Base-by-base conservation (phyloP, 2,113 vertebrate species). In the Callaeas wilsoni region DNA sequence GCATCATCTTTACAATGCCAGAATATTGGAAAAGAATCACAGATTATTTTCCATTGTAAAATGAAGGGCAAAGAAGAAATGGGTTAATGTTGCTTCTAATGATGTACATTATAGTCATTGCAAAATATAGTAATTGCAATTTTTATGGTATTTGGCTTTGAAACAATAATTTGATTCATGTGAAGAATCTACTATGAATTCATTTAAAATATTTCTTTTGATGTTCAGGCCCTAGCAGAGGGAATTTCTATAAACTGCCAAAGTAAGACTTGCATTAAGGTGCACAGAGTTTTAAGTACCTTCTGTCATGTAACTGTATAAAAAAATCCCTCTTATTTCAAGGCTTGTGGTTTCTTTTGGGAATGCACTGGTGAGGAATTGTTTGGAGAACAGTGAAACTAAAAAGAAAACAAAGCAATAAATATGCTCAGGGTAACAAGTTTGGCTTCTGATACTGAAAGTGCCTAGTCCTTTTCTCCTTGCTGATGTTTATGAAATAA, bases 81-180 rank as follows among this genome's bases (percentile, higher is more conserved):
- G 33, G 78, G 89, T 96, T 95, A 91, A 27, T 55, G 12, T 76
- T 96, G 68, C 46, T 84, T 92, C 84, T 95, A 95, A 95, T 81
- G 57, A 67, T 64, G 25, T 91, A 93, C 85, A 60, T 64, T 95
- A 59, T 74, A 91, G 73, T 89, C 71, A 68, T 56, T 46, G 21
- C 6, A 80, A 56, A 47, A 56, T 56, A 47, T 26, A 68, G n/a
- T 47, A 47, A 68, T 47, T 33, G 50, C 30, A 75, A 76, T 92
- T 96, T 92, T 97, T 92, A 83, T 92, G 29, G 37, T 86, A 80
- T 94, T 95, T 96, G 76, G 17, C 42, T 96, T 97, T 92, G 25
- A 71, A 94, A 82, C 4, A 88, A 39, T 55, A 62, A 92, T 94
- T 95, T 94, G 10, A 79, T 96, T 91, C 60, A 64, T 91, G 69